These are phyloP conservation scores for Axea sp. DNA, from an alignment of 2,888 invertebrate genomes.

Conservation along the genomic window DNA sequence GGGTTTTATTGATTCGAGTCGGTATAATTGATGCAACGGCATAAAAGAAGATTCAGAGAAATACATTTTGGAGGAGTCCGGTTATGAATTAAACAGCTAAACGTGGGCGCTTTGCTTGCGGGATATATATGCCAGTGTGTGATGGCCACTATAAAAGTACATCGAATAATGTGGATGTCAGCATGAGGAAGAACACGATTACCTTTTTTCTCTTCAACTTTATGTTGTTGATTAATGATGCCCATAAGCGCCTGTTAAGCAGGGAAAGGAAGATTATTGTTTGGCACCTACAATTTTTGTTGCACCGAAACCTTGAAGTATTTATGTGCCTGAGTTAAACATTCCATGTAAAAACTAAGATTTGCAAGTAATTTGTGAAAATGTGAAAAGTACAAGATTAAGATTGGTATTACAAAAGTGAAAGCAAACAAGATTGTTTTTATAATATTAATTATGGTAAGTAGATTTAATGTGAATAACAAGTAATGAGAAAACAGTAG, in stretches of 20 bases:
- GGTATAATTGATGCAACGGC: conserved; percentile 36
- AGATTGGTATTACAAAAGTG: no score
- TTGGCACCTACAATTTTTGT: conserved; percentile 25
- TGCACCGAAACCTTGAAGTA: not conserved
- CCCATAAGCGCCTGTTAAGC: conserved; percentile 15
- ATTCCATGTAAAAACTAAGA: no score
- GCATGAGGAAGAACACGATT: conserved; percentile 43
- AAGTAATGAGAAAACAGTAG: no score
- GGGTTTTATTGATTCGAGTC: conserved; percentile 30
- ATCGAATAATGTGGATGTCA: conserved; percentile 44
- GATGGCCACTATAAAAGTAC: conserved; percentile 46
- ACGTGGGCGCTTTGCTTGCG: conserved; percentile 47
- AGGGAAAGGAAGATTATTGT: conserved; percentile 11
- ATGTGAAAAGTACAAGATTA: no score
- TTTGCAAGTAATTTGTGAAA: no score
- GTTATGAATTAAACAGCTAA: conserved; percentile 52
- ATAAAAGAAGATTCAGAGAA: conserved; percentile 42
- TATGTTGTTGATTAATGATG: conserved; percentile 43
- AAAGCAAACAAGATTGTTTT: no score
- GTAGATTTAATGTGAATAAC: no score
- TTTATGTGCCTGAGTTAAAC: not conserved
- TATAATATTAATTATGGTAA: no score
- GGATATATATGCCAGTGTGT: conserved; percentile 14
- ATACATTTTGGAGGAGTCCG: conserved; percentile 53
- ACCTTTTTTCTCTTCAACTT: conserved; percentile 20